Evolutionary conservation across 2,113 vertebrate genomes (phyloP).

Genomic region (Natator depressus): DNA sequence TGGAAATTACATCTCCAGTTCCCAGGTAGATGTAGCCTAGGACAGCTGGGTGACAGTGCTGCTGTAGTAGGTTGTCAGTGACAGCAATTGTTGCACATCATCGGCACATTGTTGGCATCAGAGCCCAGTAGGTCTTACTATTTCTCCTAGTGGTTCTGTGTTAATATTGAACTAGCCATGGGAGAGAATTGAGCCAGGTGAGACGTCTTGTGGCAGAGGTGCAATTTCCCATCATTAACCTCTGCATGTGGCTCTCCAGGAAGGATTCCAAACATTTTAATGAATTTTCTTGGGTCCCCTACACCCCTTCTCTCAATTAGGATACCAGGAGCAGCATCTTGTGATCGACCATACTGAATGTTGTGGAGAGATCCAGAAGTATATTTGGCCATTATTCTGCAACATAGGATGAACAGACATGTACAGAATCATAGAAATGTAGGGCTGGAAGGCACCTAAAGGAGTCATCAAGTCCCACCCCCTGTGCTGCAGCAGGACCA

Average conservation of each 20-base stretch:
- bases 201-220: conserved; percentile 52
- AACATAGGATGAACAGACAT: not conserved
- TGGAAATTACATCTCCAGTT: not conserved
- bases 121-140: not conserved
- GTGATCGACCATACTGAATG: not conserved
- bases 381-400: not conserved
- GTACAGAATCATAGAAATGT: rapidly evolving
- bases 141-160: conserved; percentile 35
- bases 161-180: conserved; percentile 24
- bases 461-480: not conserved
- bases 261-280: conserved; percentile 65
- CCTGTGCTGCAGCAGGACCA: not conserved
- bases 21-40: not conserved
- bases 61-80: not conserved
- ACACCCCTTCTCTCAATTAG: conserved; percentile 1
- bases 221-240: conserved; percentile 46
- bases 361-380: not conserved
- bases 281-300: conserved; percentile 62
- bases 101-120: rapidly evolving
- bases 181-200: conserved; percentile 19
- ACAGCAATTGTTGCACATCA: not conserved
- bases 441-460: not conserved
- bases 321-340: conserved; percentile 24
- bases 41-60: rapidly evolving
- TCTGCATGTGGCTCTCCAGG: conserved; percentile 57